Percentiles rank a stretch among this genome's conserved stretches.
Conservation (phyloP, 2,113 vertebrate genomes). For the Alethe castanea region DNA sequence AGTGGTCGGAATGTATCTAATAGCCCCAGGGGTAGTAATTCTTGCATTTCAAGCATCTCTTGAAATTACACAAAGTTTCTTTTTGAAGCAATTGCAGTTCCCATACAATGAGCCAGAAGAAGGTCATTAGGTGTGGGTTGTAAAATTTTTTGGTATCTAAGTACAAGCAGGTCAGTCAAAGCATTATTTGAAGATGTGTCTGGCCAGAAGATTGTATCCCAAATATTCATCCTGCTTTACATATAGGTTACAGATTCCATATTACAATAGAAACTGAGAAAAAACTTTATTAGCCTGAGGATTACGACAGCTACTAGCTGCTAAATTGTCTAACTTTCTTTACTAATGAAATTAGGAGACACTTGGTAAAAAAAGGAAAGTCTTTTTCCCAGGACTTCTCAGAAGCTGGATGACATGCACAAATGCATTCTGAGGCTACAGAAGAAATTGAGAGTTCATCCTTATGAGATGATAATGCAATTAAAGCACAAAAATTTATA, state of each 20-base stretch:
- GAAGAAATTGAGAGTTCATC: neutral
- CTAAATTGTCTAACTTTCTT: neutral
- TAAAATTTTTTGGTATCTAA: neutral
- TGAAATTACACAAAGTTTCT: neutral
- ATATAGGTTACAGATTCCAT: neutral
- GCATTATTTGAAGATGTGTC: neutral
- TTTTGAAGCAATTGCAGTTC: neutral
- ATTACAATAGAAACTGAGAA: neutral
- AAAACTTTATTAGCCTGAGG: neutral
- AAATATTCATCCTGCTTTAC: neutral
- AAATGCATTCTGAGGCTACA: neutral
- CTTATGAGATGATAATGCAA: neutral
- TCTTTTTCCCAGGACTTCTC: neutral
- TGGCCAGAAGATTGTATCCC: neutral
- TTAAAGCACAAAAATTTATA: neutral
- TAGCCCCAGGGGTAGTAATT: fast-evolving
- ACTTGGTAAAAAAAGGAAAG: neutral
- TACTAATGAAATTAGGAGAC: neutral
- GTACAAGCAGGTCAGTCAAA: neutral
- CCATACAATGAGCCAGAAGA: neutral
- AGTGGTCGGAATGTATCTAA: neutral
- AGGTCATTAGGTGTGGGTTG: neutral
- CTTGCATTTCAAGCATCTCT: neutral
- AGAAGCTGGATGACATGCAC: neutral
- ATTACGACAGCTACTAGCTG: neutral